Percentiles rank a stretch among this genome's conserved stretches.
These are phyloP conservation scores for Platerodrilus igneus DNA, from an alignment of 2,888 invertebrate genomes.

Conservation along the genomic window DNA sequence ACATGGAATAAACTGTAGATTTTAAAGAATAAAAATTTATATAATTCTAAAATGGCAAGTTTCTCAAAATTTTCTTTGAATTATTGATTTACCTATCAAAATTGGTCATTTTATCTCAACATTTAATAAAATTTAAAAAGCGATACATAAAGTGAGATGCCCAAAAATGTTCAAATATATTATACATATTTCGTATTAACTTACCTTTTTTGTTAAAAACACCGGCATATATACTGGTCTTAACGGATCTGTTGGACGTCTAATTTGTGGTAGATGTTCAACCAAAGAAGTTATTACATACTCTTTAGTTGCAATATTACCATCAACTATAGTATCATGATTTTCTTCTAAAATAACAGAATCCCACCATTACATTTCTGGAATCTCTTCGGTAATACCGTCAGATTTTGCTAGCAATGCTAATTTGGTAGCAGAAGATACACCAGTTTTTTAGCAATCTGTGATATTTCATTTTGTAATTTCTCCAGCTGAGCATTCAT, in stretches of 20 bases:
- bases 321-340: conserved; percentile 52
- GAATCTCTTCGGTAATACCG: conserved; percentile 70
- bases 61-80: too few species aligned
- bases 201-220: conserved; percentile 92
- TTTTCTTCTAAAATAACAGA: conserved; percentile 79
- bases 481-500: conserved; percentile 93
- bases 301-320: conserved; percentile 57
- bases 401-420: conserved; percentile 87
- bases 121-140: too few species aligned
- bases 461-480: conserved; percentile 92
- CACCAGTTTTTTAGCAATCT: conserved; percentile 95
- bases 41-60: too few species aligned
- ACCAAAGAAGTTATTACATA: conserved; percentile 86
- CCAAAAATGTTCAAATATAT: too few species aligned
- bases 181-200: too few species aligned
- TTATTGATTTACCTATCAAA: too few species aligned
- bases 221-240: conserved; percentile 87
- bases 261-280: conserved; percentile 95
- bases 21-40: too few species aligned
- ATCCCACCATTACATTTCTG: conserved; percentile 98
- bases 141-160: too few species aligned
- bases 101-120: too few species aligned
- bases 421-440: conserved; percentile 94
- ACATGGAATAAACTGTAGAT: too few species aligned
- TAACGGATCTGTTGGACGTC: conserved; percentile 82